Base-by-base conservation (phyloP, 2,797 vertebrate genomes). In the Takifugu rubripes region DNA sequence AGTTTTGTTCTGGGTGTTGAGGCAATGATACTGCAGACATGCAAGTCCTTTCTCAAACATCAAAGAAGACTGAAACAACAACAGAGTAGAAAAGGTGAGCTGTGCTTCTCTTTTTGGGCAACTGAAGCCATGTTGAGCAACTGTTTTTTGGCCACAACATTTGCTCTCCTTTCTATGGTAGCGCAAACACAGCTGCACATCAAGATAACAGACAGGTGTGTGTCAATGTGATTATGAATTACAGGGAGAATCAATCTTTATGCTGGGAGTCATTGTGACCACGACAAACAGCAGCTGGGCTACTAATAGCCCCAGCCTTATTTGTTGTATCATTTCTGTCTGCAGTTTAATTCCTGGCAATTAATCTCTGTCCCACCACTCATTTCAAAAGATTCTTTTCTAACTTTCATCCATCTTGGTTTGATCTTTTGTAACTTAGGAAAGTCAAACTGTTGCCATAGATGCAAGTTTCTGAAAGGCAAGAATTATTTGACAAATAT, bases 171-270 rank as follows among this genome's bases (percentile, higher is more conserved):
- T 47, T 24, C 54, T 52, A 25, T 21, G 52, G 11, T 6, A 47
- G 53, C 26, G 50, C 46, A 56, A 87, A 86, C 78, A 81, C 63
- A 77, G 67, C 75, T 84, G 76, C 50, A 44, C 46, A 48, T 10
- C 55, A 11, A 54, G 56, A 65, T 59, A 59, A 64, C 56, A 25
- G n/a, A 21, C 11, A 36, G 27, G n/a, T 44, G 61, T 61, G 47
- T 64, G 1, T 45, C 26, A 48, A 26, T 46, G 49, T 25, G 54
- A 53, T 52, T 52, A 52, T 29, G 26, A 46, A 25, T 33, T 33
- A 33, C 27, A 21, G 1, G 6, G n/a, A 17, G 15, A 17, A 24
- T 44, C 3, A 16, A 33, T 44, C 40, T 48, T 29, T 12, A 55
- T 7, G 15, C 47, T 42, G 29, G 29, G 36, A 56, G 67, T 27